Evolutionary conservation across 2,888 invertebrate species (phyloP), one percentile per base, ranked within the genome.

Genomic region (Glaucopsyche alexis): DNA sequence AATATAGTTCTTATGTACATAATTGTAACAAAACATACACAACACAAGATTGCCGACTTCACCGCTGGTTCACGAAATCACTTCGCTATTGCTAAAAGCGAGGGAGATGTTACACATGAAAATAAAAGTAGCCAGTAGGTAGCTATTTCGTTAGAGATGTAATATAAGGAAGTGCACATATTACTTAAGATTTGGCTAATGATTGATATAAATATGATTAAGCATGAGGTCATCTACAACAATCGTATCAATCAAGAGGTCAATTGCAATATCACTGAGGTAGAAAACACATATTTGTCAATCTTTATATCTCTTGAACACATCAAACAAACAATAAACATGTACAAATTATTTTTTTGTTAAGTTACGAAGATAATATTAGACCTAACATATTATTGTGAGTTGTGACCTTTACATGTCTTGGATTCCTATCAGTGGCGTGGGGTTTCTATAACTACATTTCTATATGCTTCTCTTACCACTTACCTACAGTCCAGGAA

Each of bases 231-330:
- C 60, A 60, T 60, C 60, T 6, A 38, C 60, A 29, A 60, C 60
- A 60, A 60, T 60, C 38, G 13, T 60, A 29, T 60, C 60, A 60
- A 60, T 60, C 60, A 55, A 55, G 55, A 7, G 19, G 55, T 55
- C 19, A 55, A 19, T 55, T 19, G 19, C 55, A 16, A 55, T 19
- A 55, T 19, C 55, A 55, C 55, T 19, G 55, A 55, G 19, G 55
- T 55, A 19, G 19, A 55, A 19, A 55, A 55, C 55, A 55, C 11
- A 16, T 55, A 55, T 55, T 55, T 55, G 19, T 55, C 55, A 55
- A 55, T 55, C 19, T 16, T 11, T 55, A 55, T 55, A 55, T 19
- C 55, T 19, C 55, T 55, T 55, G 55, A 55, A 55, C 11, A 52
- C 16, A 55, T 52, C 52, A 8, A 16, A 8, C 52, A 52, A n/a